Percentiles rank a stretch among this genome's conserved stretches.
These are phyloP conservation scores for Pagrus major DNA, from an alignment of 2,113 vertebrate genomes.

Conservation along the genomic window DNA sequence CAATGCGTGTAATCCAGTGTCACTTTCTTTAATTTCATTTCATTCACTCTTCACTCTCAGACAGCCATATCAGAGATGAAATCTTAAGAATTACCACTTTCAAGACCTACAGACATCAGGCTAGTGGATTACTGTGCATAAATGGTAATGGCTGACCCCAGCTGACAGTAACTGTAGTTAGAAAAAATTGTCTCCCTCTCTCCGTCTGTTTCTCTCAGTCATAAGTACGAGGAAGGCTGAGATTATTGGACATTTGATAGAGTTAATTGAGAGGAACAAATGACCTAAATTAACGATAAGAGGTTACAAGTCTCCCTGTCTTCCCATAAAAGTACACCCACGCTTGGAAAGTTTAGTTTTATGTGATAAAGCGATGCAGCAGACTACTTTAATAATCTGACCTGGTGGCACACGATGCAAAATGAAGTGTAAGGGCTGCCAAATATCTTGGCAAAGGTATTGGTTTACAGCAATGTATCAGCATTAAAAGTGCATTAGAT, in stretches of 20 bases:
- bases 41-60: not conserved
- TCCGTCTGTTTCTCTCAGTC: not conserved
- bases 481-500: conserved; percentile 63
- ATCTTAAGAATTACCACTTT: not conserved
- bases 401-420: conserved; percentile 25
- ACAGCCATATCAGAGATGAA: not conserved
- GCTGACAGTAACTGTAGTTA: not conserved
- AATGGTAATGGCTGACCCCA: not conserved
- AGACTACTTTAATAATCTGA: conserved; percentile 29
- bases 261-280: conserved; percentile 15
- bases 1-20: not conserved
- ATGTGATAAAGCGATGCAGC: conserved; percentile 7
- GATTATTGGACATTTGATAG: not conserved
- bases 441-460: conserved; percentile 20
- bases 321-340: conserved; percentile 14
- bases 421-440: conserved; percentile 12
- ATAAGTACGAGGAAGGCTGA: not conserved
- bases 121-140: not conserved
- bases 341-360: conserved; percentile 9
- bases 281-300: conserved; percentile 1
- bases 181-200: not conserved
- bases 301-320: not conserved
- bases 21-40: not conserved
- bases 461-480: conserved; percentile 41
- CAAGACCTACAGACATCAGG: not conserved